phyloP scores from a whole-genome alignment of 92 coral and sea anemone species.

The Paragorgia papillata region DNA sequence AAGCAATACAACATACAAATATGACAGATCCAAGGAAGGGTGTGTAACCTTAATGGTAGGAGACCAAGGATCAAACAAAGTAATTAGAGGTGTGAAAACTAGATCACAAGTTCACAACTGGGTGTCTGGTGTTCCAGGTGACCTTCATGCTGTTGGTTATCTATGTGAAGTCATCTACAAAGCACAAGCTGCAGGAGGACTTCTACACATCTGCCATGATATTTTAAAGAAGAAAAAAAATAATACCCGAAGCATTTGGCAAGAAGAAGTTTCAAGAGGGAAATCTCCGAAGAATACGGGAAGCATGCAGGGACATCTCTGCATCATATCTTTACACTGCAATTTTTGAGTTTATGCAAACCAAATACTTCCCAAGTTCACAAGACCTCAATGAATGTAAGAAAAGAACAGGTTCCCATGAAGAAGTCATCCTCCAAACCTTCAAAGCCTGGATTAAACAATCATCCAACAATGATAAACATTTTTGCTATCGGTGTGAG shows the following conservation, averaged over 20 bases:
- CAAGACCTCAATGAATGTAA: background rate
- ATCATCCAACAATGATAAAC: background rate
- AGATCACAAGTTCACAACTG: conserved; percentile 1
- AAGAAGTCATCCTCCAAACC: background rate
- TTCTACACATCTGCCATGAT: background rate
- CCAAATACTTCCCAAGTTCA: background rate
- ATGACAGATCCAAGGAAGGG: too few relatives aligned
- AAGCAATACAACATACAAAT: too few relatives aligned
- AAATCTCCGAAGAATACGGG: conserved; percentile 11
- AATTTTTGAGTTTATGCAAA: conserved; percentile 9
- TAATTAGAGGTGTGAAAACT: background rate
- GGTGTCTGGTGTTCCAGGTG: conserved; percentile 4
- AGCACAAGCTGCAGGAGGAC: conserved; percentile 13
- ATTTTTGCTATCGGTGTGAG: conserved; percentile 11
- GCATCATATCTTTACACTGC: conserved; percentile 12
- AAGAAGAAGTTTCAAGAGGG: conserved; percentile 30
- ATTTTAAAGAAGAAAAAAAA: conserved; percentile 5
- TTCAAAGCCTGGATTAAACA: conserved; percentile 15
- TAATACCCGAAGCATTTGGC: background rate
- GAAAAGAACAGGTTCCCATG: conserved; percentile 3
- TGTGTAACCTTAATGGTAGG: too few relatives aligned
- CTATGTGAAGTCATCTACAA: background rate
- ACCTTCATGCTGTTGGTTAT: conserved; percentile 1
- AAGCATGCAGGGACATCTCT: conserved; percentile 12
- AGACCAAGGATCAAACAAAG: conserved; percentile 6